Percentiles rank a stretch among this genome's conserved stretches.
These are phyloP conservation scores for Oreochromis aureus DNA, from an alignment of 2,113 vertebrate genomes.

Conservation along the genomic window DNA sequence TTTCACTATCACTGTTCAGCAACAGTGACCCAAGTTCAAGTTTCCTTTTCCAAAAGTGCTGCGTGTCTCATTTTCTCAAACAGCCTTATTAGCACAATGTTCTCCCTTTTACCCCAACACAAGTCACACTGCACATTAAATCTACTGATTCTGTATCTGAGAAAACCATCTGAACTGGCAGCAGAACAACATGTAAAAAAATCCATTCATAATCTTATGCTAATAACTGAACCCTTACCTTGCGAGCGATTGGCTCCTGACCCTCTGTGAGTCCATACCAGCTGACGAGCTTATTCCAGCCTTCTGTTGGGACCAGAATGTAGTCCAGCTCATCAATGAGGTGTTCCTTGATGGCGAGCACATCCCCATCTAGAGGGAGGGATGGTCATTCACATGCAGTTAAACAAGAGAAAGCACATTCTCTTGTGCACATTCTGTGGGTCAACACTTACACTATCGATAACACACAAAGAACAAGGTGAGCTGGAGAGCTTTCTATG, in stretches of 20 bases:
- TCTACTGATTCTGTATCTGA: background rate
- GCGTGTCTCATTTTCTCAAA: background rate
- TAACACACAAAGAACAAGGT: constrained; percentile 27
- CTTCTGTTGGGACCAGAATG: constrained; percentile 94
- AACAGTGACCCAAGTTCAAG: background rate
- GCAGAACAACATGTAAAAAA: background rate
- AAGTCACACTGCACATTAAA: background rate
- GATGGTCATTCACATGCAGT: background rate
- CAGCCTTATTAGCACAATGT: background rate
- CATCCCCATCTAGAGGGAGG: constrained; percentile 81
- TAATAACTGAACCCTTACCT: constrained; percentile 71
- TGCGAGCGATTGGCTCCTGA: constrained; percentile 94
- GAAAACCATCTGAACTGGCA: background rate
- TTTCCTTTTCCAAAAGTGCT: background rate
- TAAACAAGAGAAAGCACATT: background rate
- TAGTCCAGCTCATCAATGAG: constrained; percentile 99
- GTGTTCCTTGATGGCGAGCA: constrained; percentile 93
- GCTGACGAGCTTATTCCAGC: constrained; percentile 97
- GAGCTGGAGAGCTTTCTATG: constrained; percentile 48
- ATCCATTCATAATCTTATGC: background rate
- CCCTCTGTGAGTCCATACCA: constrained; percentile 90
- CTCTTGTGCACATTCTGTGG: background rate
- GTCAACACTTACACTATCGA: background rate
- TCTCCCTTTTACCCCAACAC: background rate
- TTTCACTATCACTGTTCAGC: background rate